Base-by-base conservation (phyloP, 1,140 invertebrate species). In the Luehdorfia chinensis region DNA sequence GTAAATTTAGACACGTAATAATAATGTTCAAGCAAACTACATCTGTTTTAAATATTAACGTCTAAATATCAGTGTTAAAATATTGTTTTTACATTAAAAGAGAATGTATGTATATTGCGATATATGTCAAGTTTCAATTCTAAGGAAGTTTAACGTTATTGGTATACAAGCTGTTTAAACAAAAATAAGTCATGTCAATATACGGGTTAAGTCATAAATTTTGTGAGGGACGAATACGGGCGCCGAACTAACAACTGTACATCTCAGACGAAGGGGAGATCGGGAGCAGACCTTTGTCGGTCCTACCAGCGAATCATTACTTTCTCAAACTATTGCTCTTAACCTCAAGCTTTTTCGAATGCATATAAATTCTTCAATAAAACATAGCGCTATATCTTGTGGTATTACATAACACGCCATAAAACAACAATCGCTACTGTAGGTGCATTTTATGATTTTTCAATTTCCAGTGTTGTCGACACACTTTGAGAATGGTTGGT, bases 171-270 rank as follows among this genome's bases (percentile, higher is more conserved):
- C n/a, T 23, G 14, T 28, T n/a, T 30, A 30, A 43, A 43, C 23
- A 16, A 43, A 43, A 43, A 7, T 60, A 67, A 64, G 64, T 66
- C 56, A 66, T 62, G 52, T 54, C 23, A 58, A 62, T 59, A 66
- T 75, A 68, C 60, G 62, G 66, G 64, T 65, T 62, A 53, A 70
- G 37, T 60, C 57, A 65, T 75, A 71, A 79, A 75, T 76, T 66
- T 66, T 70, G 47, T 52, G 51, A 50, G 49, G 59, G 68, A 14
- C n/a, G 48, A 12, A 13, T 31, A 5, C 30, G 4, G 11, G 30
- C 30, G 30, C 59, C 63, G 52, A 61, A 56, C 56, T 54, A 64
- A 36, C 50, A 37, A 47, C 44, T 51, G n/a, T n/a, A 53, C 5
- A 13, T 5, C 30, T 31, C 30, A 31, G 54, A 54, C 48, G 18